A percentile compares a stretch with the other conserved stretches of the same genome.
These are phyloP conservation scores for Streblospio benedicti DNA, from an alignment of 1,140 invertebrate genomes.

Conservation along the genomic window DNA sequence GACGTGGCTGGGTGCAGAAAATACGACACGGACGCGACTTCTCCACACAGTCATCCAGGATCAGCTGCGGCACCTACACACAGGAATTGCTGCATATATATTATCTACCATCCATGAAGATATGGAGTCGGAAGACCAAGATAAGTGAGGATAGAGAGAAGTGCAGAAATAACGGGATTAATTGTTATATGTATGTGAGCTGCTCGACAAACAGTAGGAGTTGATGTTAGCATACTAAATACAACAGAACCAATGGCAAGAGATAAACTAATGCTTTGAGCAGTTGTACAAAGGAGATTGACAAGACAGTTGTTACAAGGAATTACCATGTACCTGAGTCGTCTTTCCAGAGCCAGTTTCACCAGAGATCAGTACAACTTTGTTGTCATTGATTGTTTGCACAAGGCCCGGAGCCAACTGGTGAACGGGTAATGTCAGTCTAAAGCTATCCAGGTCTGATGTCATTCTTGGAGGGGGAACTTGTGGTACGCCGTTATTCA, in stretches of 20 bases:
- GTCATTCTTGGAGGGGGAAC: slow-evolving; percentile 52
- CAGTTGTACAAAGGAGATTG: too few species aligned
- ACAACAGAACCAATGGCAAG: too few species aligned
- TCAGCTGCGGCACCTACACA: slow-evolving; percentile 59
- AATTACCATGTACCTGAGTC: too few species aligned
- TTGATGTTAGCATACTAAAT: too few species aligned
- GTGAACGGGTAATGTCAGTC: slow-evolving; percentile 43
- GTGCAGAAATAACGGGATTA: too few species aligned
- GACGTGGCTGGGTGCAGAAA: slow-evolving; percentile 83
- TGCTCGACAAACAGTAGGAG: too few species aligned
- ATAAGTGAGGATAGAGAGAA: too few species aligned
- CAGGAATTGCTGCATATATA: background rate
- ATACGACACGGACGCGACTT: slow-evolving; percentile 67
- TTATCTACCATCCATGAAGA: background rate
- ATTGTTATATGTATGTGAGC: too few species aligned
- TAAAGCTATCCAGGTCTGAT: slow-evolving; percentile 49
- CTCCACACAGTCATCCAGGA: slow-evolving; percentile 66
- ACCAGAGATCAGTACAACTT: slow-evolving; percentile 70
- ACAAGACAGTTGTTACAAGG: too few species aligned
- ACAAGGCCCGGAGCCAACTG: slow-evolving; percentile 33
- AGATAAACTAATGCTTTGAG: too few species aligned
- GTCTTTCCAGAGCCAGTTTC: slow-evolving; percentile 87
- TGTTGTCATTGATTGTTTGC: slow-evolving; percentile 35
- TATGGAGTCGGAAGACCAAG: too few species aligned
- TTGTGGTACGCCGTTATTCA: slow-evolving; percentile 58